Base-by-base conservation (phyloP, 30 jellyfish, hydroid and myxozoan genomes). In the Sanderia malayensis region DNA sequence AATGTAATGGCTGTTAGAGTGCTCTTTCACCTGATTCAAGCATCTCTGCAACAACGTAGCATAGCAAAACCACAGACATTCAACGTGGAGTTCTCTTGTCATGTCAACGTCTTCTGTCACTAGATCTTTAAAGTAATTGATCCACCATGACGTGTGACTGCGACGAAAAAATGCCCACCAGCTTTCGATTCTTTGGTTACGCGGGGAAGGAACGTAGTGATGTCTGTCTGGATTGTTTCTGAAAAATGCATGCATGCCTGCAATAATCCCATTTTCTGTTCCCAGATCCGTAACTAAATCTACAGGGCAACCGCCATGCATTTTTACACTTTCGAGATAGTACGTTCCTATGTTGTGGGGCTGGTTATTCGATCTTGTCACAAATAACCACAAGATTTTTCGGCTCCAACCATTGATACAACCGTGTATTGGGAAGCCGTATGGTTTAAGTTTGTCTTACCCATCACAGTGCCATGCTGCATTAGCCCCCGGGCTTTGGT, bases 391-490 rank as follows among this genome's bases (percentile, higher is more conserved):
- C 20, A 70, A 19, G 44, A 81, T 67, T 73, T 82, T 82, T 24
- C 88, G 44, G 45, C 88, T 82, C 64, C 65, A 82, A 20, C 87
- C 75, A 55, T 82, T 88, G 23, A 82, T 82, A 49, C 89, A 84
- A 9, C 88, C 89, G 53, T 82, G 94, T 37, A 82, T 71, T 2
- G 83, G 94, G 45, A 82, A 73, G 31, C 89, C 94, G 60, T 4
- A 37, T 37, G 52, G 52, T 13, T 37, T 37, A 4, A 37, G 52
- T 37, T 37, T 37, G 52, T 37, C 52, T 6, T 37, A 37, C 52
- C 52, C 52, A 37, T 37, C 52, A 37, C 6, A 37, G 52, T 37
- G 52, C 52, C 52, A 37, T 13, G 52, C 13, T 6, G 6, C 52
- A 37, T 37, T 37, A 13, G 52, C 10, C 10, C 52, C 52, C 6